Base-by-base conservation (phyloP, 2,113 vertebrate species). In the Sturnira hondurensis region DNA sequence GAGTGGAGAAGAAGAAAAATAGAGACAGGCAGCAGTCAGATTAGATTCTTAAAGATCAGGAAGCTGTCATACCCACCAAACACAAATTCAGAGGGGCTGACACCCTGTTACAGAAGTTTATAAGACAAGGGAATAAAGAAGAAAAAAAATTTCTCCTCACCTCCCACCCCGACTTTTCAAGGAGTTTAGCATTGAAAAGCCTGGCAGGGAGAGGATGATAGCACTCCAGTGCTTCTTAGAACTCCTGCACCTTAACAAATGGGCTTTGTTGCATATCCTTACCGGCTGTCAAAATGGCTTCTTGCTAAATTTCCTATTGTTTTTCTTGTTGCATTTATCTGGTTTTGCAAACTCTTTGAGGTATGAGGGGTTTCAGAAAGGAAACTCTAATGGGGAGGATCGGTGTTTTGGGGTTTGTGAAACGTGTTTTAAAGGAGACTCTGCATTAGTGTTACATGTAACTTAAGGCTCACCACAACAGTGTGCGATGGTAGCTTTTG, bases 271-370 rank as follows among this genome's bases (percentile, higher is more conserved):
- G 15, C 73, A 61, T 95, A 68, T 78, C 65, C 26, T 81, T 89
- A 76, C 36, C 93, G 58, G n/a, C 76, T 94, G 63, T 96, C 67
- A 93, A 65, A 97, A 85, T 36, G 67, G 31, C 76, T 91, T 87
- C 54, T 95, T 95, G 63, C 93, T 95, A 58, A 83, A 95, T 94
- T 96, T 97, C 83, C 91, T 94, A 26, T 63, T 91, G 52, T 93
- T 85, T 95, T 92, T 54, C 73, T 45, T 97, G 58, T 96, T 93
- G 74, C 74, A 56, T 86, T 95, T 82, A 67, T 93, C 93, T 94
- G 22, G 56, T 97, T 96, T 96, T 91, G 73, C 33, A 96, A 83
- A 31, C 8, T 58, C 28, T 91, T 92, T 84, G 45, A 94, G 47
- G 26, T 68, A 82, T 1, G 45, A 19, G 52, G 54, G 36, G 6